Conservation (phyloP, 2,113 vertebrate species). For the Brachirus orientalis region DNA sequence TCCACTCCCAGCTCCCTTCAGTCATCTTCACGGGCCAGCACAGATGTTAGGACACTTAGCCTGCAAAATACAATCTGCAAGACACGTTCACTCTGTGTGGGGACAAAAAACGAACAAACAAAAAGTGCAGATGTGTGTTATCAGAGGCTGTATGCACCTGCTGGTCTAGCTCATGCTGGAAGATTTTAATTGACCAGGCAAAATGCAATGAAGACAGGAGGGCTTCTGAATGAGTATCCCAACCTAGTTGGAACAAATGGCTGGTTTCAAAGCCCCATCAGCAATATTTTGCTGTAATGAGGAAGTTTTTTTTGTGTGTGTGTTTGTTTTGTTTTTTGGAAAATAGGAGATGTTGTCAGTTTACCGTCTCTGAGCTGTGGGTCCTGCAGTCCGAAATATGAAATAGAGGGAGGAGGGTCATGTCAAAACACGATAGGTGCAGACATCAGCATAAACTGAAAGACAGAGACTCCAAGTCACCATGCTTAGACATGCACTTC, state of each 20-base stretch:
- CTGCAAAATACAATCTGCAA: constrained; percentile 64
- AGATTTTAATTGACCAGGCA: constrained; percentile 73
- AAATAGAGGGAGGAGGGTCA: constrained; percentile 60
- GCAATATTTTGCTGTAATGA: constrained; percentile 72
- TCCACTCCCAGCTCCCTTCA: constrained; percentile 44
- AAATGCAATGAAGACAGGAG: constrained; percentile 39
- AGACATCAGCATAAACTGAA: constrained; percentile 76
- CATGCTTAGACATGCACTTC: constrained; percentile 61
- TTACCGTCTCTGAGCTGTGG: constrained; percentile 48
- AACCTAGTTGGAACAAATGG: constrained; percentile 54
- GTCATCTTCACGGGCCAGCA: constrained; percentile 53
- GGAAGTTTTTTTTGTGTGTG: constrained; percentile 34
- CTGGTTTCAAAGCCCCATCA: constrained; percentile 71
- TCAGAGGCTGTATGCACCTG: constrained; percentile 63
- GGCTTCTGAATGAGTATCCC: constrained; percentile 32
- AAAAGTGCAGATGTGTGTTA: constrained; percentile 35
- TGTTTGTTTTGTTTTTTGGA: constrained; percentile 37
- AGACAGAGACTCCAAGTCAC: constrained; percentile 46
- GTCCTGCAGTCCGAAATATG: constrained; percentile 71
- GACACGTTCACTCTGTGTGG: constrained; percentile 45
- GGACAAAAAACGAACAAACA: constrained; percentile 23
- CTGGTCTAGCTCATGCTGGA: constrained; percentile 64
- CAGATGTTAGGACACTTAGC: constrained; percentile 66
- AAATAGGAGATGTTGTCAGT: constrained; percentile 68
- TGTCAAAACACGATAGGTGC: constrained; percentile 70